These are phyloP conservation scores for Archivesica marissinica DNA, from an alignment of 1,140 invertebrate species.

Conservation along the genomic window DNA sequence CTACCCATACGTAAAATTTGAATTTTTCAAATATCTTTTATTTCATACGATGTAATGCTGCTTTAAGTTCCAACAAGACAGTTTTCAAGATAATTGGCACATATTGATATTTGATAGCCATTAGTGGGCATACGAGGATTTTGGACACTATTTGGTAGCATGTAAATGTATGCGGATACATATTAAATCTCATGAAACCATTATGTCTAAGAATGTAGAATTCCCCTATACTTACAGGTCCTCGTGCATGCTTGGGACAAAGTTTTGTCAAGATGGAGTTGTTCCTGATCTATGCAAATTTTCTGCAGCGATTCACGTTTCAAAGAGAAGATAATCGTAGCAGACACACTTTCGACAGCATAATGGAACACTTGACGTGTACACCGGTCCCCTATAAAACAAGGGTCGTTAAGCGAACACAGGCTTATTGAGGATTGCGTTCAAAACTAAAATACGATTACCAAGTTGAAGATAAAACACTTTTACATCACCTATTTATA, in stretches of 20 bases:
- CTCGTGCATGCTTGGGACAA: conserved; percentile 80
- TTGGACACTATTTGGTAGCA: too few species aligned
- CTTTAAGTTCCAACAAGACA: not conserved
- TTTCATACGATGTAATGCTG: not conserved
- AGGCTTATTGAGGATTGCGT: too few species aligned
- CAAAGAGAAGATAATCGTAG: conserved; percentile 35
- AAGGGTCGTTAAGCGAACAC: not conserved
- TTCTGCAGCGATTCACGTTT: conserved; percentile 72
- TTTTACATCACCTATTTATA: too few species aligned
- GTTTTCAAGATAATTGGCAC: too few species aligned
- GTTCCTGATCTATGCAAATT: conserved; percentile 71
- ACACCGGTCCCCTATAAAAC: conserved; percentile 16
- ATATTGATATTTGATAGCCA: too few species aligned
- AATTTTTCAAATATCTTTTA: too few species aligned
- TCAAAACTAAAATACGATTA: too few species aligned
- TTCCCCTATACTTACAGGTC: conserved; percentile 84
- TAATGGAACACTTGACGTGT: not conserved
- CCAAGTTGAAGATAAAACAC: too few species aligned
- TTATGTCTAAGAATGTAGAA: not conserved
- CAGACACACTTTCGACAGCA: not conserved
- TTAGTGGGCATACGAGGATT: too few species aligned
- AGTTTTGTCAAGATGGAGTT: conserved; percentile 72
- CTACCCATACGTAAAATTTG: too few species aligned
- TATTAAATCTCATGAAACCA: too few species aligned
- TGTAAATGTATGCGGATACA: too few species aligned